Evolutionary conservation across 2,113 vertebrate genomes (phyloP).

Genomic region (Psittacula cyanocephala): DNA sequence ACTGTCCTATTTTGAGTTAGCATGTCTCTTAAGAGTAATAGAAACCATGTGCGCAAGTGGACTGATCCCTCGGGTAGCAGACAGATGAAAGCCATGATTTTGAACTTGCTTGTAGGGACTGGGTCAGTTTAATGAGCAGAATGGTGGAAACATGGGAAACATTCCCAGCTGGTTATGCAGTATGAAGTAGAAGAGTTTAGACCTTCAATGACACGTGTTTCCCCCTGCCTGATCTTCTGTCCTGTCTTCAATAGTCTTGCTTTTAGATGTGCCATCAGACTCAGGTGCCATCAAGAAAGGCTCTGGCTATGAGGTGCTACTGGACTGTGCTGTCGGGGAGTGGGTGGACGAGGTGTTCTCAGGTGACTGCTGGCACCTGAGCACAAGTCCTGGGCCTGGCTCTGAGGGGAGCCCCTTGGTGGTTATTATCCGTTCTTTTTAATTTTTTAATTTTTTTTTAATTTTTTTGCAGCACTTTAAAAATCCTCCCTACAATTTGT

Average conservation of each 20-base stretch:
- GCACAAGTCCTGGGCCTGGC: neutral
- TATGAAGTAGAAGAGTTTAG: neutral
- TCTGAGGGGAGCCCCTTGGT: neutral
- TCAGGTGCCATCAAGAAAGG: neutral
- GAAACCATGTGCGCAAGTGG: neutral
- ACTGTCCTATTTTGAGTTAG: neutral
- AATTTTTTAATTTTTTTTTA: neutral
- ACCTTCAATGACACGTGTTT: fast-evolving
- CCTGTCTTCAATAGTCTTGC: neutral
- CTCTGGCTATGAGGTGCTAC: neutral
- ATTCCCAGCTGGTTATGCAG: neutral
- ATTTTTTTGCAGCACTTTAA: neutral
- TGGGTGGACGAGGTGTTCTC: neutral
- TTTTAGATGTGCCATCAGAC: neutral
- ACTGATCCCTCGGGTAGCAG: neutral
- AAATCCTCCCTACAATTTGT: neutral
- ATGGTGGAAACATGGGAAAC: neutral
- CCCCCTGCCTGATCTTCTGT: neutral
- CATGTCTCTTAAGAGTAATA: neutral
- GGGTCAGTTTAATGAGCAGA: neutral
- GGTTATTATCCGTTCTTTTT: neutral
- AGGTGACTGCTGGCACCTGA: neutral
- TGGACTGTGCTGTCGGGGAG: neutral
- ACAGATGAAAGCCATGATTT: neutral
- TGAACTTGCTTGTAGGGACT: neutral